Conservation (phyloP, 1,140 invertebrate species). For the Dreissena rostriformis region DNA sequence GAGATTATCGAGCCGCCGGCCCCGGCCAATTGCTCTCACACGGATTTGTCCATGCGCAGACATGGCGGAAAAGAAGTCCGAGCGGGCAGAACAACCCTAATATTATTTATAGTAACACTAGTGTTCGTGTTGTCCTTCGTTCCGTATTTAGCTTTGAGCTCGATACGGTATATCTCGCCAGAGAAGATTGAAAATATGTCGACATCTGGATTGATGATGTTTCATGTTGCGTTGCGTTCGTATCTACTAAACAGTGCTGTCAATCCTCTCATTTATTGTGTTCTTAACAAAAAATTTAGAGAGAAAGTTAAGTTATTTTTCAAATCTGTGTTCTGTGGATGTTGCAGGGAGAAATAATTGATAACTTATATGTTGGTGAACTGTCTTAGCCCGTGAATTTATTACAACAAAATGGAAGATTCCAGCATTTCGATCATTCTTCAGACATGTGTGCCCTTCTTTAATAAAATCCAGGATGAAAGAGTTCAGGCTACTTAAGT, state of each 20-base stretch:
- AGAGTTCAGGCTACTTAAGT: too few relatives aligned
- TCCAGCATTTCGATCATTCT: too few relatives aligned
- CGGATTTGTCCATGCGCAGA: conserved; percentile 27
- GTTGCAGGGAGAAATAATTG: background rate
- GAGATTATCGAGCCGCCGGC: conserved; percentile 31
- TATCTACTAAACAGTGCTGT: conserved; percentile 63
- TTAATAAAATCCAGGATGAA: too few relatives aligned
- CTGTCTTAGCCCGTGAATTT: too few relatives aligned
- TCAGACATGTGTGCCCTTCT: too few relatives aligned
- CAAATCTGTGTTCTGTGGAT: conserved; percentile 10
- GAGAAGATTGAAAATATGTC: conserved; percentile 31
- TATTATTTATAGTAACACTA: conserved; percentile 53
- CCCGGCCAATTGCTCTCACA: conserved; percentile 14
- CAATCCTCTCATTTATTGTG: conserved; percentile 63
- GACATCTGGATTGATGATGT: conserved; percentile 27
- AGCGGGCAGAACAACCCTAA: conserved; percentile 47
- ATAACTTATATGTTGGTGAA: background rate
- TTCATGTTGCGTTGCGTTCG: conserved; percentile 59
- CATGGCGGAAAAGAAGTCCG: conserved; percentile 51
- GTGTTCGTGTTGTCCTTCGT: conserved; percentile 51
- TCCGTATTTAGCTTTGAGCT: conserved; percentile 50
- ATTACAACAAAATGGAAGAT: background rate
- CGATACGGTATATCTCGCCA: conserved; percentile 34
- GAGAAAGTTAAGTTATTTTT: conserved; percentile 45
- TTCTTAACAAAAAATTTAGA: conserved; percentile 60